These are phyloP conservation scores for Proales similis DNA, from an alignment of 1,140 invertebrate species.

Conservation along the genomic window DNA sequence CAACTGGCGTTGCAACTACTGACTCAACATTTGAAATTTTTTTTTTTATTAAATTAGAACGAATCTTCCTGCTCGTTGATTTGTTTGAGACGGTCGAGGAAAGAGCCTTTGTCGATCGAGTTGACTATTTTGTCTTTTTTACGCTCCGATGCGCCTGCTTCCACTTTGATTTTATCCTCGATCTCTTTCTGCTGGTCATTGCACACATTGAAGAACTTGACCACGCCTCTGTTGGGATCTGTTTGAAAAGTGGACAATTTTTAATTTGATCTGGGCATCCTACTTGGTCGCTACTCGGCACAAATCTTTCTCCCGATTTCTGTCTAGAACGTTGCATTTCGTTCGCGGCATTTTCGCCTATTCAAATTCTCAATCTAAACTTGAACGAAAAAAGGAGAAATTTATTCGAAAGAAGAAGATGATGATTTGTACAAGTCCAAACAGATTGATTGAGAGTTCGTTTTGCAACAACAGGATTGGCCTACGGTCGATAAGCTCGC, in stretches of 20 bases:
- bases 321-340: conserved; percentile 22
- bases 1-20: too few species aligned
- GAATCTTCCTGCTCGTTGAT: neutral
- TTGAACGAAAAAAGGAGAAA: too few species aligned
- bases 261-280: neutral
- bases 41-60: too few species aligned
- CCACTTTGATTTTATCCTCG: conserved; percentile 6
- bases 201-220: conserved; percentile 36
- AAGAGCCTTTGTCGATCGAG: conserved; percentile 35
- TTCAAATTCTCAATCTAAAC: too few species aligned
- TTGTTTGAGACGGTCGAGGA: conserved; percentile 26
- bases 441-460: too few species aligned
- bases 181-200: conserved; percentile 32
- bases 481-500: too few species aligned
- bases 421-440: too few species aligned
- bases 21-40: too few species aligned
- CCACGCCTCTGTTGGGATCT: conserved; percentile 33
- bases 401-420: too few species aligned
- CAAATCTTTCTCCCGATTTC: conserved; percentile 16
- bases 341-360: conserved; percentile 16
- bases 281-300: conserved; percentile 6
- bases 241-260: neutral
- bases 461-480: too few species aligned
- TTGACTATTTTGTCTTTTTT: conserved; percentile 35
- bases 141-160: conserved; percentile 16